Percentiles rank a stretch among this genome's conserved stretches.
phyloP scores from a whole-genome alignment of 2,888 invertebrate genomes.

The Alentia gelatinosa region DNA sequence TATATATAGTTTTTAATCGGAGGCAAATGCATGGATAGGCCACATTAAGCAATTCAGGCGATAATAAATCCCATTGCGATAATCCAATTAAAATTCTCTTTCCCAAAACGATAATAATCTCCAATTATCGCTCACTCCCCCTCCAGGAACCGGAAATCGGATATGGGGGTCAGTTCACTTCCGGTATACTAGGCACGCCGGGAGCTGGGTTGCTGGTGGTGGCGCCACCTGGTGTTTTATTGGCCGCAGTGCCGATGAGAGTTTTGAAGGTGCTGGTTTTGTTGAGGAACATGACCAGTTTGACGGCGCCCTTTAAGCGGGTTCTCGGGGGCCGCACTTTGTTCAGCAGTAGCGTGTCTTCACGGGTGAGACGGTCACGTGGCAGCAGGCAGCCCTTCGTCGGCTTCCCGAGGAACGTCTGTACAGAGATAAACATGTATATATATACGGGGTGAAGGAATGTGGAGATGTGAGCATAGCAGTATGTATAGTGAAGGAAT shows the following conservation, averaged over 20 bases:
- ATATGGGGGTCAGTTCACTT: neutral
- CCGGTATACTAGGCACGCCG: neutral
- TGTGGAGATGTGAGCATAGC: no score
- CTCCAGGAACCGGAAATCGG: neutral
- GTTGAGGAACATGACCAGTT: conserved; percentile 41
- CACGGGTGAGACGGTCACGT: neutral
- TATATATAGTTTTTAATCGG: no score
- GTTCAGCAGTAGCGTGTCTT: neutral
- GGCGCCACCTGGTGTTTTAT: neutral
- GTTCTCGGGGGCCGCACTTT: neutral
- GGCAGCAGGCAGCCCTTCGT: neutral
- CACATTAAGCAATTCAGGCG: no score
- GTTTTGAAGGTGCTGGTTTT: neutral
- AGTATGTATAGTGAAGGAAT: no score
- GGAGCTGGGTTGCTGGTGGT: neutral
- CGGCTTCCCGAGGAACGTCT: conserved; percentile 3
- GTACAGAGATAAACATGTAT: neutral
- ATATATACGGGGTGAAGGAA: no score
- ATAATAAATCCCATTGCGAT: no score
- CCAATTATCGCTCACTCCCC: no score
- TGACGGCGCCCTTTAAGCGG: conserved; percentile 2
- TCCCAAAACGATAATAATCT: no score
- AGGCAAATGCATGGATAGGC: no score
- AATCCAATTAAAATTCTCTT: no score
- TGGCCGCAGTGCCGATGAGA: neutral